phyloP scores from a whole-genome alignment of 53 echinoderm and acorn worm genomes.

The Luidia sarsii region DNA sequence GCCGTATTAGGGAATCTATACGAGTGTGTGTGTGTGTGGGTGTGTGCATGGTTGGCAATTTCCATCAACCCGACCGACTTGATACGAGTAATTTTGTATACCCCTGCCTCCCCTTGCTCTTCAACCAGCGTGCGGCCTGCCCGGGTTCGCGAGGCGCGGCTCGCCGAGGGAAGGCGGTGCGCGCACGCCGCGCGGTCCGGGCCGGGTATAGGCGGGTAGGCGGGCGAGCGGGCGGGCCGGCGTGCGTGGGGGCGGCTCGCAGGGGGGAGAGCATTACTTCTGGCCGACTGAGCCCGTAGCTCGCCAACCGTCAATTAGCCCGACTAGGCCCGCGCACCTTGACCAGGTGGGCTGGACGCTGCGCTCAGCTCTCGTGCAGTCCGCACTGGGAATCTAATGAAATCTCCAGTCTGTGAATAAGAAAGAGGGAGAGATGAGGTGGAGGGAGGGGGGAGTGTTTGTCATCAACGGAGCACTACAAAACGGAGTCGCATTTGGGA shows the following conservation, averaged over 20 bases:
- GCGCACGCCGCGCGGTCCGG: background rate
- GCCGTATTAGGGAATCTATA: too few relatives aligned
- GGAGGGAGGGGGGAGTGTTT: background rate
- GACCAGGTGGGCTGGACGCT: constrained; percentile 31
- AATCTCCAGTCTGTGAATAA: constrained; percentile 30
- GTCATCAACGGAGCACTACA: background rate
- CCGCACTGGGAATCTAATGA: constrained; percentile 16
- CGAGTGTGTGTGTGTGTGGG: too few relatives aligned
- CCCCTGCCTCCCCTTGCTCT: too few relatives aligned
- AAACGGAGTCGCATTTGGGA: background rate
- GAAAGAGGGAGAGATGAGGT: background rate
- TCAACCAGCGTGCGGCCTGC: background rate
- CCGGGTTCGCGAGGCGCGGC: background rate
- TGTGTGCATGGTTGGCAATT: too few relatives aligned
- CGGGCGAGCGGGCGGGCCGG: background rate
- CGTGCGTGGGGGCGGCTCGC: background rate
- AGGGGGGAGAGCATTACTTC: constrained; percentile 39
- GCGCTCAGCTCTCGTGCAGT: background rate
- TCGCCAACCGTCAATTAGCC: constrained; percentile 49
- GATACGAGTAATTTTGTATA: too few relatives aligned
- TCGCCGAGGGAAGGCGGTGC: background rate
- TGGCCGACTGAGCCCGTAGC: constrained; percentile 29
- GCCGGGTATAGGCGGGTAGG: too few relatives aligned
- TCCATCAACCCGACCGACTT: too few relatives aligned
- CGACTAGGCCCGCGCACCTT: constrained; percentile 38